Base-by-base conservation (phyloP, 2,113 vertebrate genomes). In the Gasterosteus nipponicus region DNA sequence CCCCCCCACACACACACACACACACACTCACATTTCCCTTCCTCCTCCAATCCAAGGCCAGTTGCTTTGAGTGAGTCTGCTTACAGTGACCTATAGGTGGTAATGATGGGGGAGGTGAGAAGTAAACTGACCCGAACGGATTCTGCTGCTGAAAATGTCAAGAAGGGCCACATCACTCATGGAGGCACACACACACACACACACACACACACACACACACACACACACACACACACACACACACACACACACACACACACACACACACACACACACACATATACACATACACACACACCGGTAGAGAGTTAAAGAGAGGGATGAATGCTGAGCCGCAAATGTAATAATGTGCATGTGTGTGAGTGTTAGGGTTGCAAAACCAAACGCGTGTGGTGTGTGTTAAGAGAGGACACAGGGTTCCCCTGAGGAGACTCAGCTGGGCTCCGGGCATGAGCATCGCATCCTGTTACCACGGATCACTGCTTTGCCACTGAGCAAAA, bases 381-480 rank as follows among this genome's bases (percentile, higher is more conserved):
- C 67, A 70, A 83, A 89, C 76, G 83, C 67, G 84, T 54, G 53
- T 71, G 76, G 79, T 83, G 76, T 81, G 73, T 7, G 10, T 90
- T 86, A 15, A 47, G 85, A 87, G 83, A 87, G 88, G 81, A 89
- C 83, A 85, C 77, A 81, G 82, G 84, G 80, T 81, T 91, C 91
- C 91, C 92, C 89, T 83, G 92, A 90, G 92, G 89, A 90, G 91
- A 78, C 92, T 92, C 92, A 93, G 92, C 92, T 93, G 92, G 85
- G 91, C 90, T 87, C 77, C 80, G 80, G 92, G 92, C 92, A 89
- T 88, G 89, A 91, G 85, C 87, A 90, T 80, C 89, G 92, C 90
- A 90, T 92, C 90, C 86, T 87, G 89, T 93, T 92, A 92, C 87
- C 91, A 93, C 90, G 92, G 92, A 93, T 92, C 92, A 92, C 89